Conservation (phyloP, 2,113 vertebrate genomes). For the Macquaria australasica region DNA sequence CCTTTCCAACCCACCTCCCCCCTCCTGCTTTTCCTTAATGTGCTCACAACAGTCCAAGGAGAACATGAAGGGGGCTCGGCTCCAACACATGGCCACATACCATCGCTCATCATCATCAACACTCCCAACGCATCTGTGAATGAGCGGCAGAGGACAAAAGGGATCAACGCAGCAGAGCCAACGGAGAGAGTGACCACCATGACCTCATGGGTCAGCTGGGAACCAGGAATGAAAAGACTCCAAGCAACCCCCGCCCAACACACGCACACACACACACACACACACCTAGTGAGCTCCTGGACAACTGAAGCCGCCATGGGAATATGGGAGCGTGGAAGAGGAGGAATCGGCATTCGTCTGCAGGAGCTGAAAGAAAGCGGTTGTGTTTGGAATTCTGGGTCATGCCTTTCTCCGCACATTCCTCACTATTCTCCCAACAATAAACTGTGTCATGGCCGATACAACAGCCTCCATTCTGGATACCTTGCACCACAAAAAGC, state of each 20-base stretch:
- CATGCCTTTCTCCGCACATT: conserved; percentile 81
- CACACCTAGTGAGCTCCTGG: conserved; percentile 40
- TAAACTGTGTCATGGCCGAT: conserved; percentile 62
- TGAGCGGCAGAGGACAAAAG: conserved; percentile 71
- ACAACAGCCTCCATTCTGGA: conserved; percentile 71
- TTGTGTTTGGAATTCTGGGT: conserved; percentile 79
- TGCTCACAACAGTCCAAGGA: background rate
- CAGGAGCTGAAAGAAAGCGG: conserved; percentile 74
- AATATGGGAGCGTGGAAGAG: conserved; percentile 66
- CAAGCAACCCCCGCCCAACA: conserved; percentile 54
- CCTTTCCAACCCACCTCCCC: conserved; percentile 4
- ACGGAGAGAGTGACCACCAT: conserved; percentile 71
- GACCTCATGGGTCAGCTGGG: conserved; percentile 78
- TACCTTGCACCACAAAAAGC: conserved; percentile 34
- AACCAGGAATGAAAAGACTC: conserved; percentile 76
- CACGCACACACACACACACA: conserved; percentile 45
- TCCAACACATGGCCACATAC: conserved; percentile 68
- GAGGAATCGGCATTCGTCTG: conserved; percentile 62
- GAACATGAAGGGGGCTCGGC: conserved; percentile 28
- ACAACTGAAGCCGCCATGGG: conserved; percentile 72
- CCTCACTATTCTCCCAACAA: conserved; percentile 70
- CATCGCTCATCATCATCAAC: conserved; percentile 64
- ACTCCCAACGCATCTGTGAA: conserved; percentile 65
- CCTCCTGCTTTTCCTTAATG: conserved; percentile 1
- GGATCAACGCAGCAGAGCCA: conserved; percentile 41